phyloP scores from a whole-genome alignment of 2,797 vertebrate species.

The Epinephelus malabaricus region DNA sequence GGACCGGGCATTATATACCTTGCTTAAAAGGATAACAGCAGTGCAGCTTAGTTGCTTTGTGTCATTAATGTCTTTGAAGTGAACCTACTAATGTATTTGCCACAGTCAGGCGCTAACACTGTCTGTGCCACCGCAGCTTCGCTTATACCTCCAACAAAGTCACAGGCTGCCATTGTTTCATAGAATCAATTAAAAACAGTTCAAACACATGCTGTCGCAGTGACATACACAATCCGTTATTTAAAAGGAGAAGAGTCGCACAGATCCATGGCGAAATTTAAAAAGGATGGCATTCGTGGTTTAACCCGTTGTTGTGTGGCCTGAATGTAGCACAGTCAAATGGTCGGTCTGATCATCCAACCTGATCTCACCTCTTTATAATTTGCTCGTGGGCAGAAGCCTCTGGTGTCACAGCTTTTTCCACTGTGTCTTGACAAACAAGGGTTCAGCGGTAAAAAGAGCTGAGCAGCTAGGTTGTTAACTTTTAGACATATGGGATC shows the following conservation, averaged over 20 bases:
- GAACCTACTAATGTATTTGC: slow-evolving; percentile 19
- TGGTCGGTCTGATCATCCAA: too few relatives aligned
- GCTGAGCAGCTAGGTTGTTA: too few relatives aligned
- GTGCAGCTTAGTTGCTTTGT: slow-evolving; percentile 22
- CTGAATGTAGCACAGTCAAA: too few relatives aligned
- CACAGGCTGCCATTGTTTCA: background rate
- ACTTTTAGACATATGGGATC: too few relatives aligned
- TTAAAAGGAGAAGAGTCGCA: background rate
- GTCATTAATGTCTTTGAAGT: slow-evolving; percentile 38
- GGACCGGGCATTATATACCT: slow-evolving; percentile 21
- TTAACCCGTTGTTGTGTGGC: background rate
- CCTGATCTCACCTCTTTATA: too few relatives aligned
- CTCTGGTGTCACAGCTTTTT: too few relatives aligned
- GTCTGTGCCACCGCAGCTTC: slow-evolving; percentile 2
- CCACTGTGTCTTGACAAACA: too few relatives aligned
- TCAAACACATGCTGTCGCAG: slow-evolving; percentile 10
- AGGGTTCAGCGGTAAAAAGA: too few relatives aligned
- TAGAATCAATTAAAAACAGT: slow-evolving; percentile 16
- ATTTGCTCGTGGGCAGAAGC: too few relatives aligned
- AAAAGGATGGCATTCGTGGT: background rate
- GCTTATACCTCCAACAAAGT: slow-evolving; percentile 20
- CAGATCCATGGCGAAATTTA: background rate
- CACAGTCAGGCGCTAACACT: background rate
- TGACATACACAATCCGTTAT: background rate
- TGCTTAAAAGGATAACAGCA: slow-evolving; percentile 37